Evolutionary conservation across 2,888 invertebrate species (phyloP).

Genomic region (Leucophora obtusa): DNA sequence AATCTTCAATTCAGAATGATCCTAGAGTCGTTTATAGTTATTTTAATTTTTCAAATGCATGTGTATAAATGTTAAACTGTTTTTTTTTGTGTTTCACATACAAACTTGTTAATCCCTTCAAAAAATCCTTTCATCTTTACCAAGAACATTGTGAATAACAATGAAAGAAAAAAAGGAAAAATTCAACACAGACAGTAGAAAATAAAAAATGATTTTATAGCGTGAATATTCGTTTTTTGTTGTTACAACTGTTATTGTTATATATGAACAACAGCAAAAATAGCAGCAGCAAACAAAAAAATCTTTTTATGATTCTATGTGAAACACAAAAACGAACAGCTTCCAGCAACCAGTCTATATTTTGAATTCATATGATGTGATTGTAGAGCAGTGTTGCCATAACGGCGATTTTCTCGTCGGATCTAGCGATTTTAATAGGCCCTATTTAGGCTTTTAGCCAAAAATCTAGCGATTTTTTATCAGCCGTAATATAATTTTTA

Average conservation of each 20-base stretch:
- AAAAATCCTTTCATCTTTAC: slow-evolving; percentile 31
- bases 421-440: too few relatives aligned
- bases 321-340: not conserved
- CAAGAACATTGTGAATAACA: slow-evolving; percentile 34
- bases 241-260: not conserved
- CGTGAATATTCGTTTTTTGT: slow-evolving; percentile 30
- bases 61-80: slow-evolving; percentile 11
- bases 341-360: not conserved
- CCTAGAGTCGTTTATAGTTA: not conserved
- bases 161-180: slow-evolving; percentile 11
- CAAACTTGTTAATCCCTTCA: slow-evolving; percentile 37
- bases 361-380: not conserved
- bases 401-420: too few relatives aligned
- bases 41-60: not conserved
- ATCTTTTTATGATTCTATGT: slow-evolving; percentile 1
- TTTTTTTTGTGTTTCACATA: not conserved
- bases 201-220: slow-evolving; percentile 42
- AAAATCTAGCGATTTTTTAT: too few relatives aligned
- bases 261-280: slow-evolving; percentile 4
- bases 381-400: too few relatives aligned
- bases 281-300: not conserved
- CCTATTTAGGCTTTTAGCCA: too few relatives aligned
- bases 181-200: slow-evolving; percentile 23
- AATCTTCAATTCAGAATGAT: not conserved
- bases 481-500: too few relatives aligned